These are phyloP conservation scores for Xenentodon cancila DNA, from an alignment of 2,797 vertebrate genomes.

Conservation along the genomic window DNA sequence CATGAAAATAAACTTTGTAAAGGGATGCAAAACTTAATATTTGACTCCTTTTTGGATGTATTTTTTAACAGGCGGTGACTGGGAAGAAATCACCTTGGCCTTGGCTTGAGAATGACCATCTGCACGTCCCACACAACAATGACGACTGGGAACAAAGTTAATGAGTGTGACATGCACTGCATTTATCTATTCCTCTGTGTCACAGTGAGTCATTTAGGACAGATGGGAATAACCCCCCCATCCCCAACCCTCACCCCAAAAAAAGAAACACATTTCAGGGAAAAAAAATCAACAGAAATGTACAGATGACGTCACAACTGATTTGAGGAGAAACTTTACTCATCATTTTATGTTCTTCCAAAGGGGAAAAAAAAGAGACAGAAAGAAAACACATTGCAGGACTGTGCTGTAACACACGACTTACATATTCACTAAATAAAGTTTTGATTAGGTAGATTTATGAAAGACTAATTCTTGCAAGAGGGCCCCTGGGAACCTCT, in stretches of 20 bases:
- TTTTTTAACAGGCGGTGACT: too few species aligned
- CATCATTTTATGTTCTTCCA: conserved; percentile 26
- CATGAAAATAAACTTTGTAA: conserved; percentile 12
- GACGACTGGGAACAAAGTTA: conserved; percentile 51
- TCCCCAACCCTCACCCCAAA: neutral
- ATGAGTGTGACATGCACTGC: conserved; percentile 61
- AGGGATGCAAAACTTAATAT: conserved; percentile 2
- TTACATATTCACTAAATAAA: too few species aligned
- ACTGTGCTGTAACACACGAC: too few species aligned
- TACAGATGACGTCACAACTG: conserved; percentile 27
- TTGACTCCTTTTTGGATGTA: neutral
- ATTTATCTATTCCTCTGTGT: conserved; percentile 62
- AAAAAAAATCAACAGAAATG: conserved; percentile 13
- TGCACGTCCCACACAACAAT: conserved; percentile 59
- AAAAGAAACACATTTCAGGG: conserved; percentile 22
- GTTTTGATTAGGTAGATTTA: neutral
- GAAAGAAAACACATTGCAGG: too few species aligned
- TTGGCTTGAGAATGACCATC: conserved; percentile 33
- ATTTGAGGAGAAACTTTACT: conserved; percentile 61
- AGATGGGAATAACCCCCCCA: conserved; percentile 21
- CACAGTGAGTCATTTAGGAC: conserved; percentile 40
- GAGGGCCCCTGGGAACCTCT: neutral
- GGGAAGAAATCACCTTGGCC: conserved; percentile 19
- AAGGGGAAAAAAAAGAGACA: conserved; percentile 1
- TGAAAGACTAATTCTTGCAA: neutral